Percentiles rank a stretch among this genome's conserved stretches.
phyloP scores from a whole-genome alignment of 2,797 vertebrate species.

The Poecilia wingei region DNA sequence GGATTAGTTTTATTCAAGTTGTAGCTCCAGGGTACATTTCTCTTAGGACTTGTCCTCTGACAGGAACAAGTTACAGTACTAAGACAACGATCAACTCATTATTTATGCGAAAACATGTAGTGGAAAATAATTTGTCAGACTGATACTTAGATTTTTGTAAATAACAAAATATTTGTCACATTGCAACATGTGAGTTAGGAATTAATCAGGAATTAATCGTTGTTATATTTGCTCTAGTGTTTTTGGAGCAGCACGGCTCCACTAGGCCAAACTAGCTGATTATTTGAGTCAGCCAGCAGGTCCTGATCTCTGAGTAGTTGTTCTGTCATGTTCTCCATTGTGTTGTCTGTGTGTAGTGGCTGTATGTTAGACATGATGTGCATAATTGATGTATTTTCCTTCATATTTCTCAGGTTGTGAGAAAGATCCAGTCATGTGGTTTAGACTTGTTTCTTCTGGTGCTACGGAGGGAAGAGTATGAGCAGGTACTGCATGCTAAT shows the following conservation, averaged over 20 bases:
- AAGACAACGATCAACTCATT: neutral
- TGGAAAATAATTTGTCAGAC: neutral
- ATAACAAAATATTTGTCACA: too few species aligned
- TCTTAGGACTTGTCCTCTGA: neutral
- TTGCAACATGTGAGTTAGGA: too few species aligned
- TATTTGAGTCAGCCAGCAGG: too few species aligned
- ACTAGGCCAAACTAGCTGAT: too few species aligned
- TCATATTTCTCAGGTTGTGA: constrained; percentile 81
- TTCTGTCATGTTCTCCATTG: too few species aligned
- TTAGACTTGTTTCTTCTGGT: constrained; percentile 85
- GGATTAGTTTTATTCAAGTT: neutral
- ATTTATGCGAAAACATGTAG: neutral
- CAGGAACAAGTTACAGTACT: neutral
- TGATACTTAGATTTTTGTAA: too few species aligned
- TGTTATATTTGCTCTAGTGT: too few species aligned
- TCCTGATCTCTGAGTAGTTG: too few species aligned
- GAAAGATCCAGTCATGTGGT: constrained; percentile 87
- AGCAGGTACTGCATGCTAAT: constrained; percentile 60
- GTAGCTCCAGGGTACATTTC: neutral
- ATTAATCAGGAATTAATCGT: too few species aligned
- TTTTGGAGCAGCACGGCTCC: too few species aligned
- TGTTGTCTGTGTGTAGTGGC: too few species aligned
- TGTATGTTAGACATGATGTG: too few species aligned
- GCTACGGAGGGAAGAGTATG: constrained; percentile 74
- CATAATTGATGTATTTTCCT: neutral